Evolutionary conservation across 2,888 invertebrate genomes (phyloP), one percentile per base, ranked within the genome.

Genomic region (Orchestes rusci): DNA sequence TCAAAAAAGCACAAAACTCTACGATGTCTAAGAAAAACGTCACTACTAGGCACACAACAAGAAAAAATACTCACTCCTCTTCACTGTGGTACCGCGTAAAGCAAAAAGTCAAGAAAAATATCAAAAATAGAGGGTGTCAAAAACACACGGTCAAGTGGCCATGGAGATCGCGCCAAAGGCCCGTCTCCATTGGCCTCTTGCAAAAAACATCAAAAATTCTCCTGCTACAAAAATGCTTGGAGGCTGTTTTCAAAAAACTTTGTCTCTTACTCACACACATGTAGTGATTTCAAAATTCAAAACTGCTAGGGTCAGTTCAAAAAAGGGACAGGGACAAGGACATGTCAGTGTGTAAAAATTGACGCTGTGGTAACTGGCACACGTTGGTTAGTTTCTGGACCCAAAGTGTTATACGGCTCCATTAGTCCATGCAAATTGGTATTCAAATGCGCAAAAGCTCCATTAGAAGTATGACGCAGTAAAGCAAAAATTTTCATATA

Each of bases 31-130:
- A 64, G 10, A 23, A 58, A 33, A 41, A 53, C 53, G 51, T 53
- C 56, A 57, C 63, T 62, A 62, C 61, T 57, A 63, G 29, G 65
- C 69, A 69, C 67, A 69, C 66, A 75, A 75, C 74, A 75, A 68
- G 73, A 55, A 74, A 73, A 68, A 72, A 74, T 80, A 80, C 80
- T 80, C 77, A 80, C 80, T 78, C 76, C 75, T 76, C 67, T 74
- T 69, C 66, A 74, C 79, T 79, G 79, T 42, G 63, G 77, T 73
- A 77, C 78, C 71, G 75, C 74, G 77, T 76, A 75, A 76, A 76
- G 77, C 78, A 78, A 75, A 79, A 77, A 76, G 76, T 75, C 76
- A 74, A 76, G 75, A 74, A 75, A 70, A 66, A 67, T 47, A 45
- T 44, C 20, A 69, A 68, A 68, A 68, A 68, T 68, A 66, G 67